These are phyloP conservation scores for Anaspis maculata DNA, from an alignment of 2,888 invertebrate species.

Conservation along the genomic window DNA sequence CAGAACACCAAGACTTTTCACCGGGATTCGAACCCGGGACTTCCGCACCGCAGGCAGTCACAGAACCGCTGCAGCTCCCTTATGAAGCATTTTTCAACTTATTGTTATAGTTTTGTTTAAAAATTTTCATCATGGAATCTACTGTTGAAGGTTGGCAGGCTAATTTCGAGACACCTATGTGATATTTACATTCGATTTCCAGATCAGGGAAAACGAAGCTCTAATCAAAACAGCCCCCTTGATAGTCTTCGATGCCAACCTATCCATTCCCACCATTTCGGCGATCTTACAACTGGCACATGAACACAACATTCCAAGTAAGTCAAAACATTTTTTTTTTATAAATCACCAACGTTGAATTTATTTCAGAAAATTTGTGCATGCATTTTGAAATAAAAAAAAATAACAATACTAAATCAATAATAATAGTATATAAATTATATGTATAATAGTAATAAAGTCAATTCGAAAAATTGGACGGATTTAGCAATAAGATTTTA, in stretches of 20 bases:
- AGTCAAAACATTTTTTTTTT: constrained; percentile 30
- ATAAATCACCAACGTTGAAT: not conserved
- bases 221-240: constrained; percentile 58
- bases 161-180: too few species aligned
- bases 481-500: constrained; percentile 5
- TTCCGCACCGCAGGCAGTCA: too few species aligned
- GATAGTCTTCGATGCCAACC: constrained; percentile 79
- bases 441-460: constrained; percentile 5
- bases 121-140: too few species aligned
- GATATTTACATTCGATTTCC: too few species aligned
- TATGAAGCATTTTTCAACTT: too few species aligned
- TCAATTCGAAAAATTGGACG: constrained; percentile 5
- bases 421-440: constrained; percentile 3
- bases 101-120: too few species aligned
- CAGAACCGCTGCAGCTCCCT: too few species aligned
- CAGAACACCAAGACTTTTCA: too few species aligned
- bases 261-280: constrained; percentile 59
- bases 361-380: constrained; percentile 7
- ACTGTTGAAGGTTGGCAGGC: too few species aligned
- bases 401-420: constrained; percentile 4
- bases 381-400: constrained; percentile 3
- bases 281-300: constrained; percentile 54
- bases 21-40: too few species aligned
- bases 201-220: constrained; percentile 54
- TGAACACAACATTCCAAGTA: constrained; percentile 59